These are phyloP conservation scores for Oreochromis aureus DNA, from an alignment of 2,113 vertebrate species.

Conservation along the genomic window DNA sequence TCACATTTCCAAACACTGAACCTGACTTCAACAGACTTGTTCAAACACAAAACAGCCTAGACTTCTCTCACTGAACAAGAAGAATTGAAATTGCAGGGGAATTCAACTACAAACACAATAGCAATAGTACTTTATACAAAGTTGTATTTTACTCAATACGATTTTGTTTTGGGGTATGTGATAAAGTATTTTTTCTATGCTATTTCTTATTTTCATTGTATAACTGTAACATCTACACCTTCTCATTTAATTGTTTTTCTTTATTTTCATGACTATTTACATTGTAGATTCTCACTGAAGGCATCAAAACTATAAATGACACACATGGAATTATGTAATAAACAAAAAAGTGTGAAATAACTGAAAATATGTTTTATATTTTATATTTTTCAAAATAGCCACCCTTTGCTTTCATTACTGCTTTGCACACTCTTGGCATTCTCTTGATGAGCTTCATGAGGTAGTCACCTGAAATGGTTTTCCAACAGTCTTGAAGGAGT, in stretches of 20 bases:
- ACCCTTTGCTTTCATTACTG: not conserved
- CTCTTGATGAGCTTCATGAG: not conserved
- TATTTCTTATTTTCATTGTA: not conserved
- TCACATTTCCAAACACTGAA: not conserved
- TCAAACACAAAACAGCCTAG: not conserved
- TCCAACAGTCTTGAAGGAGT: not conserved
- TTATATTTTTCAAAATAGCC: not conserved
- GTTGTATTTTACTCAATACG: accelerated
- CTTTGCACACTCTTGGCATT: not conserved
- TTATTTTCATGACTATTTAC: not conserved
- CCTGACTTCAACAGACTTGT: not conserved
- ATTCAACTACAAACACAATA: not conserved
- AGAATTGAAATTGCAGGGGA: not conserved
- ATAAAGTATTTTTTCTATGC: not conserved
- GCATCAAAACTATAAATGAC: not conserved
- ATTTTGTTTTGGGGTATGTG: not conserved
- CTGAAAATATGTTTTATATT: not conserved
- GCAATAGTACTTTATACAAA: not conserved
- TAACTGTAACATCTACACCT: not conserved
- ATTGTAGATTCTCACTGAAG: not conserved
- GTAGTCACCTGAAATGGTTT: not conserved
- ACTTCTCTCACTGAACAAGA: accelerated
- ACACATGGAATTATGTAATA: not conserved
- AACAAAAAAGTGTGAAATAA: not conserved
- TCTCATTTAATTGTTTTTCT: not conserved